These are phyloP conservation scores for Xestia sexstrigata DNA, from an alignment of 2,888 invertebrate genomes.

Conservation along the genomic window DNA sequence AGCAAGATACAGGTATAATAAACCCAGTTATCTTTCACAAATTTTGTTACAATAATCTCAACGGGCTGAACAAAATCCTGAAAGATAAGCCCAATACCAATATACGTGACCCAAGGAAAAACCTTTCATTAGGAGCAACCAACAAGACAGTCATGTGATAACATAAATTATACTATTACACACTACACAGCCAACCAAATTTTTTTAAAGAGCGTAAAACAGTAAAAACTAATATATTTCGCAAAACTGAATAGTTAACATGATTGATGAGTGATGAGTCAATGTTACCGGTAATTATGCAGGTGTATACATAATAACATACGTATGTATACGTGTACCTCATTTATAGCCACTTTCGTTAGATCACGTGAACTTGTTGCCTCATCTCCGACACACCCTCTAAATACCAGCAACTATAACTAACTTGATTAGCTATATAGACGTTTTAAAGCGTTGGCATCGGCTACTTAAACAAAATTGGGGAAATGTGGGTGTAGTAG, in stretches of 20 bases:
- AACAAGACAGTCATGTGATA: neutral
- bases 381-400: conserved; percentile 50
- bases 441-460: neutral
- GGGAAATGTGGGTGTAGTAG: neutral
- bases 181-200: neutral
- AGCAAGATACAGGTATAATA: neutral
- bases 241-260: conserved; percentile 21
- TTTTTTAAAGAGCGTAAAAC: neutral
- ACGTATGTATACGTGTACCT: conserved; percentile 13
- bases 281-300: conserved; percentile 46
- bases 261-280: conserved; percentile 54
- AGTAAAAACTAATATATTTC: conserved; percentile 22
- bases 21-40: neutral
- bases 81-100: neutral
- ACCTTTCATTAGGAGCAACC: too few species aligned
- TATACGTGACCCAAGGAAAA: too few species aligned
- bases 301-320: conserved; percentile 8
- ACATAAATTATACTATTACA: neutral
- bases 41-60: neutral
- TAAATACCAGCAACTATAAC: conserved; percentile 21
- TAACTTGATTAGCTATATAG: neutral
- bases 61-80: neutral
- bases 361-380: conserved; percentile 43
- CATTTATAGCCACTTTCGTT: conserved; percentile 30
- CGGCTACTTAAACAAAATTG: neutral